phyloP scores from a whole-genome alignment of 2,888 invertebrate species.

The Metallyticus violacea region DNA sequence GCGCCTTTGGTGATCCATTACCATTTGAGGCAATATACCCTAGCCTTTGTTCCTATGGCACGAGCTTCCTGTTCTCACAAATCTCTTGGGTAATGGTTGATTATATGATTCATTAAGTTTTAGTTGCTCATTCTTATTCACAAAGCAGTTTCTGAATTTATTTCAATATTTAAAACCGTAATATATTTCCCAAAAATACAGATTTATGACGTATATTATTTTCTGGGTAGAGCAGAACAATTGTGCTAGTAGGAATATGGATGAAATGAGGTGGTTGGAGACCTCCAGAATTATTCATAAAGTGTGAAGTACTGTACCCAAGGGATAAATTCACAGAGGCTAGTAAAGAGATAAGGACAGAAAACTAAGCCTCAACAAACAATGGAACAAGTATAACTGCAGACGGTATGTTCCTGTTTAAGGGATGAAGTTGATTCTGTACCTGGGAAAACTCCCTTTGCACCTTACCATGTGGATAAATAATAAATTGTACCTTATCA shows the following conservation, averaged over 20 bases:
- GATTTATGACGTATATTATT: not conserved
- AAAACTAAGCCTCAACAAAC: not conserved
- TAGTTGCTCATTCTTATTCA: not conserved
- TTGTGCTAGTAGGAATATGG: not conserved
- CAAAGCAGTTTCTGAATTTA: not conserved
- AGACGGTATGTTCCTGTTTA: not conserved
- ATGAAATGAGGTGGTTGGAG: not conserved
- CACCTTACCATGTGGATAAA: conserved; percentile 3
- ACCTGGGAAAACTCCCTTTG: not conserved
- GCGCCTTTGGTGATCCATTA: no score
- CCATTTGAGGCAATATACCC: no score
- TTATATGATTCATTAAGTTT: not conserved
- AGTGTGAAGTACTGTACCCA: not conserved
- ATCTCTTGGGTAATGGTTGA: not conserved
- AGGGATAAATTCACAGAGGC: conserved; percentile 3
- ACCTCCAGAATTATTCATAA: not conserved
- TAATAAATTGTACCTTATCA: conserved; percentile 23
- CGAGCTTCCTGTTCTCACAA: not conserved
- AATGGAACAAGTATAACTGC: not conserved
- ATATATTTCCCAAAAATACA: not conserved
- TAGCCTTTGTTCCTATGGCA: not conserved
- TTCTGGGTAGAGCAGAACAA: not conserved
- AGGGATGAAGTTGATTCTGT: not conserved
- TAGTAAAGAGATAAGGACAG: not conserved
- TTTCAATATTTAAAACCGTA: not conserved